A percentile compares a stretch with the other conserved stretches of the same genome.
phyloP scores from a whole-genome alignment of 2,113 vertebrate species.

The Hypanus sabinus region DNA sequence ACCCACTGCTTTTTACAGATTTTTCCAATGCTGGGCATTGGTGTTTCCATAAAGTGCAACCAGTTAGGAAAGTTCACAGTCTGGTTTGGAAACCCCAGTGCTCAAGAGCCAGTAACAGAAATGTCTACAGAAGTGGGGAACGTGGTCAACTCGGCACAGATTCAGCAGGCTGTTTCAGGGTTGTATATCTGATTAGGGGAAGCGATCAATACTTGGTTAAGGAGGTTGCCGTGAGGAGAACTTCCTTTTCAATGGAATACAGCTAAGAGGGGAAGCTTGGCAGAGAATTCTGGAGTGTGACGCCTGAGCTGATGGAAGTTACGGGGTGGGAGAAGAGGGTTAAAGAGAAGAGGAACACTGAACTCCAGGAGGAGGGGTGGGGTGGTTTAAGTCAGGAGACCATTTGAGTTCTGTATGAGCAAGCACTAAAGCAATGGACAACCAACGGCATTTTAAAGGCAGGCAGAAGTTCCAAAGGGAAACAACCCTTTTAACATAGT shows the following conservation, averaged over 20 bases:
- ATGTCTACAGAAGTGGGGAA: too few relatives aligned
- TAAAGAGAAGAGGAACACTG: background rate
- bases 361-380: background rate
- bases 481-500: background rate
- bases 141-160: too few relatives aligned
- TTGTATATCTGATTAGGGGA: background rate
- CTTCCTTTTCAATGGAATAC: background rate
- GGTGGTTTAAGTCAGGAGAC: background rate
- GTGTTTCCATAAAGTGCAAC: too few relatives aligned
- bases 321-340: background rate
- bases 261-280: background rate
- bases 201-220: background rate
- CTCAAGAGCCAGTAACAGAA: too few relatives aligned
- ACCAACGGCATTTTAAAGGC: background rate
- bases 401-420: background rate
- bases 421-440: too few relatives aligned
- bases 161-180: too few relatives aligned
- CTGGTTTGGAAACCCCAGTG: too few relatives aligned
- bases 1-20: too few relatives aligned
- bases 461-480: background rate
- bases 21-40: too few relatives aligned
- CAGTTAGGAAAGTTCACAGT: too few relatives aligned
- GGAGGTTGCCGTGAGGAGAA: background rate
- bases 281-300: background rate
- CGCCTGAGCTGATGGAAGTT: too few relatives aligned